Evolutionary conservation across 2,113 vertebrate species (phyloP).

Genomic region (Poeciliopsis prolifica): DNA sequence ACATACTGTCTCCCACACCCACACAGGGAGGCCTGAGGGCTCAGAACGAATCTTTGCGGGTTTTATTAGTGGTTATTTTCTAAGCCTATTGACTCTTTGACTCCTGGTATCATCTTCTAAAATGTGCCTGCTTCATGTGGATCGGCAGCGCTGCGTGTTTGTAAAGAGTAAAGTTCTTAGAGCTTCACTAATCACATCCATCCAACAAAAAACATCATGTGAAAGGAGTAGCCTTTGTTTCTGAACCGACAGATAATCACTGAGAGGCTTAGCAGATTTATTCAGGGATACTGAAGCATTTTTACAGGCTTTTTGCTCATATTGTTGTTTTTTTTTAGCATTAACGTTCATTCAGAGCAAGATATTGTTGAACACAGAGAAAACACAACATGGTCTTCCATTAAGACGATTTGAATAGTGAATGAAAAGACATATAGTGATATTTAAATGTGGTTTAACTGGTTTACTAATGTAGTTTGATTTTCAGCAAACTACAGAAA

Average conservation of each 20-base stretch:
- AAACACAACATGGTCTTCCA: background rate
- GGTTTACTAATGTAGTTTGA: background rate
- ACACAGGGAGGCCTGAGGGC: slow-evolving; percentile 34
- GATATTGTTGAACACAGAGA: background rate
- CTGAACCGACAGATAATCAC: slow-evolving; percentile 2
- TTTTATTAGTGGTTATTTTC: slow-evolving; percentile 37
- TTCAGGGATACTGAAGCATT: background rate
- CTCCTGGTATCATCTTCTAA: slow-evolving; percentile 52
- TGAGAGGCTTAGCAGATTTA: background rate
- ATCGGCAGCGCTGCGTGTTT: background rate
- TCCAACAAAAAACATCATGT: background rate
- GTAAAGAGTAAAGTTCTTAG: background rate
- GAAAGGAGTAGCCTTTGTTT: background rate
- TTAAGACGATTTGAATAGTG: background rate
- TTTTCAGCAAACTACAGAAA: background rate
- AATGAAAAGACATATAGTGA: background rate
- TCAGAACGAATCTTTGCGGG: slow-evolving; percentile 30
- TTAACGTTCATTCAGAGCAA: background rate
- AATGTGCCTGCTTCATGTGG: slow-evolving; percentile 35
- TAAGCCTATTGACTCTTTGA: slow-evolving; percentile 42
- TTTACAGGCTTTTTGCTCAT: background rate
- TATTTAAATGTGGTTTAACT: background rate
- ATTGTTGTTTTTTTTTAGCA: background rate
- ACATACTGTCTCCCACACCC: background rate
- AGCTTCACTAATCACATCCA: background rate